Evolutionary conservation across 2,797 vertebrate genomes (phyloP), one percentile per base, ranked within the genome.

Genomic region (Lophius americanus): DNA sequence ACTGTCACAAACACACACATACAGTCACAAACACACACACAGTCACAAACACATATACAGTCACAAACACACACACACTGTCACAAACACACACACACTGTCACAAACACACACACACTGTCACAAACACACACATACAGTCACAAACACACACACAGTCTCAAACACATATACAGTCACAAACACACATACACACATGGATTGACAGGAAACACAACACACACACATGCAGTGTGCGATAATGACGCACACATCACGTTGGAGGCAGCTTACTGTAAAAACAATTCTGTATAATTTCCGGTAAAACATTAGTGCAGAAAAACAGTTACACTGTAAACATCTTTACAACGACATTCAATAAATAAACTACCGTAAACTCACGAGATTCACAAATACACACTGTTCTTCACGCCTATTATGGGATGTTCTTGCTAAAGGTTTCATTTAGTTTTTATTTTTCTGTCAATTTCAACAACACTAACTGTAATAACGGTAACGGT

Each of bases 41-140:
- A 69, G 56, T 72, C 68, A 73, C 37, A 84, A 46, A 60, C 68
- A 69, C 63, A 68, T n/a, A n/a, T n/a, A n/a, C 77, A 52, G 23
- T 23, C 23, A 23, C 23, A 23, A 23, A 23, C 23, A 23, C 23
- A 23, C 23, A 23, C 23, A 33, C 53, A 56, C 64, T 59, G 23
- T 23, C 23, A 23, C 23, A 23, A 23, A 23, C 36, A 1, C 51
- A 65, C 60, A 71, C 60, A 77, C 70, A 70, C 68, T 77, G 51
- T 70, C 35, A n/a, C 64, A 56, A 77, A 73, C 68, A 77, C 49
- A 59, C 60, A 72, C 65, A 76, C 70, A 69, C 70, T 80, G 56
- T 72, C 68, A 73, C 37, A 84, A 46, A 60, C 68, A 69, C 63
- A 68, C 51, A 55, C 32, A 69, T 3, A 50, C 11, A n/a, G 23